Conservation (phyloP, 1,140 invertebrate species). For the Zaprionus inermis region DNA sequence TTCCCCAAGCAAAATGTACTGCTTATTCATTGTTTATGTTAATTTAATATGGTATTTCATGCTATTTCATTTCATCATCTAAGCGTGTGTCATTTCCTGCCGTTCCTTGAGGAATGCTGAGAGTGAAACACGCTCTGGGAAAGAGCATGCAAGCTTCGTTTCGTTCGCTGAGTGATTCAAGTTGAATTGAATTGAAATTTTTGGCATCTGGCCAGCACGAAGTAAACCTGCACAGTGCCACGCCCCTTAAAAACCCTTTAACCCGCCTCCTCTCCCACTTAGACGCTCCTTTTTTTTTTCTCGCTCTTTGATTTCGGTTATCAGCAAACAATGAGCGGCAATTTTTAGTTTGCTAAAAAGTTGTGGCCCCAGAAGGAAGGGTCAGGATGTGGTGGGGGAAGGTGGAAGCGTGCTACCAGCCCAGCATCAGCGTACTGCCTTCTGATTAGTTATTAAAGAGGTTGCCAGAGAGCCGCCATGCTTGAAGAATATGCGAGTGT, state of each 20-base stretch:
- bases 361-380: not conserved
- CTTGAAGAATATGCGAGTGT: conserved; percentile 26
- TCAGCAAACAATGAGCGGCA: conserved; percentile 62
- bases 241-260: not conserved
- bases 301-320: conserved; percentile 55
- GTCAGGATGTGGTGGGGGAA: not conserved
- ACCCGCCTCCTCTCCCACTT: not conserved
- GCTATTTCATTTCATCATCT: too few species aligned
- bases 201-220: conserved; percentile 41
- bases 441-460: conserved; percentile 74
- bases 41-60: too few species aligned
- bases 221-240: conserved; percentile 13
- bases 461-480: conserved; percentile 27
- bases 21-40: too few species aligned
- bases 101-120: not conserved
- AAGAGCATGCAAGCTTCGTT: conserved; percentile 17
- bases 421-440: not conserved
- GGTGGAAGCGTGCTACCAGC: not conserved
- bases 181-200: conserved; percentile 31
- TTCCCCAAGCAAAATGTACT: too few species aligned
- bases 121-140: not conserved
- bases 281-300: not conserved
- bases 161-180: not conserved
- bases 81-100: not conserved
- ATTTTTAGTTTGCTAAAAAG: conserved; percentile 49